phyloP scores from a whole-genome alignment of 1,140 invertebrate species.

The Heliothis virescens region DNA sequence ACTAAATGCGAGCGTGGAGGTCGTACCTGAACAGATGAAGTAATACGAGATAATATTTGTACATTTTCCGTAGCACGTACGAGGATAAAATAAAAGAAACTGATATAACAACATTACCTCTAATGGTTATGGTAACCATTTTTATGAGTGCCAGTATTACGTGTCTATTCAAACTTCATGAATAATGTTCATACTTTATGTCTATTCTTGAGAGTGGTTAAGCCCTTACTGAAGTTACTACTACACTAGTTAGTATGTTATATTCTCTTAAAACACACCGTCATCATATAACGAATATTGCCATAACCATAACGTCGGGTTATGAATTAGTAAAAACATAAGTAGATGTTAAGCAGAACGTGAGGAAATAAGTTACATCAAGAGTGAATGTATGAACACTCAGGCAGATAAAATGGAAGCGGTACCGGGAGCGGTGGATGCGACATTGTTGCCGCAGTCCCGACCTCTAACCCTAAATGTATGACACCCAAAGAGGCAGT shows the following conservation, averaged over 20 bases:
- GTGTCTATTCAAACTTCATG: neutral
- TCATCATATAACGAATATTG: neutral
- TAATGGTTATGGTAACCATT: neutral
- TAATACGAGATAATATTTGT: slow-evolving; percentile 20
- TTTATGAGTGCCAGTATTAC: neutral
- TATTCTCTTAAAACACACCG: neutral
- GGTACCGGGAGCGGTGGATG: slow-evolving; percentile 44
- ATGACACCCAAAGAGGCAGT: slow-evolving; percentile 55
- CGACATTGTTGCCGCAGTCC: slow-evolving; percentile 44
- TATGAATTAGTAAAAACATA: neutral
- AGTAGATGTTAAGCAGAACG: slow-evolving; percentile 13
- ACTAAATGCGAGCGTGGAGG: slow-evolving; percentile 18
- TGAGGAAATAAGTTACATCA: slow-evolving; percentile 18
- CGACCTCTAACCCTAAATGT: slow-evolving; percentile 51
- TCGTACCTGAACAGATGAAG: slow-evolving; percentile 8
- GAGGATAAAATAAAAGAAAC: slow-evolving; percentile 6
- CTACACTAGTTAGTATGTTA: neutral
- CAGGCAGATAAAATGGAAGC: slow-evolving; percentile 52
- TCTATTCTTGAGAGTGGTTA: neutral
- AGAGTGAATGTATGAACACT: slow-evolving; percentile 18
- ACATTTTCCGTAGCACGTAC: slow-evolving; percentile 14
- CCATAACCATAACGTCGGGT: neutral
- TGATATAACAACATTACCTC: slow-evolving; percentile 4
- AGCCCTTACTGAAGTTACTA: neutral
- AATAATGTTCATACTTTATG: slow-evolving; percentile 9